These are phyloP conservation scores for Sabellastarte sp. DNA, from an alignment of 2,888 invertebrate species.

Conservation along the genomic window DNA sequence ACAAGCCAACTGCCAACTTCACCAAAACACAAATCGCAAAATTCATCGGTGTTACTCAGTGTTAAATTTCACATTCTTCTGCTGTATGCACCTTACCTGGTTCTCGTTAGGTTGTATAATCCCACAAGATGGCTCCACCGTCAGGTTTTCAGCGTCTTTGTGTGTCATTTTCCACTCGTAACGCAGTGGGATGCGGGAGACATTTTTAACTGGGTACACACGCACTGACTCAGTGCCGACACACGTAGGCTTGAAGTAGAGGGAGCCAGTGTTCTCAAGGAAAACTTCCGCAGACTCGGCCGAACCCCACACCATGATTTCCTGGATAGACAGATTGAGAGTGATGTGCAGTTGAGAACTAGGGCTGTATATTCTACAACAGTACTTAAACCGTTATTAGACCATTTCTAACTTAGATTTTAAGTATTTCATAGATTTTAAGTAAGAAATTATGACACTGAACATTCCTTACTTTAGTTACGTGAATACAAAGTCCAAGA, in stretches of 20 bases:
- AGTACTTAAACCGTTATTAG: no score
- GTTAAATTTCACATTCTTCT: no score
- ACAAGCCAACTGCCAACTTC: no score
- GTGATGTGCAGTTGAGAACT: no score
- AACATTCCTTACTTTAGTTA: no score
- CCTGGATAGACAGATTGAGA: constrained; percentile 24
- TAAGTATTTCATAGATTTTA: no score
- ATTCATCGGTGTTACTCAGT: no score
- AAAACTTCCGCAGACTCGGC: constrained; percentile 50
- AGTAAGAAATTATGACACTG: no score
- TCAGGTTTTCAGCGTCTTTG: constrained; percentile 41
- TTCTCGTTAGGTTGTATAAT: constrained; percentile 54
- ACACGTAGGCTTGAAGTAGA: constrained; percentile 58
- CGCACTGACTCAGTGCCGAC: constrained; percentile 45
- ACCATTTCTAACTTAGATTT: no score
- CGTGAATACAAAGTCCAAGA: no score
- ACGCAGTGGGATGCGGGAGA: constrained; percentile 50
- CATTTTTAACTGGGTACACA: constrained; percentile 51
- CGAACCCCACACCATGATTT: constrained; percentile 38
- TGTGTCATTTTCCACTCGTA: constrained; percentile 51
- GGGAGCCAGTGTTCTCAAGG: constrained; percentile 47
- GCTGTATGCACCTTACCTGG: constrained; percentile 47
- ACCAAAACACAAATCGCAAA: no score
- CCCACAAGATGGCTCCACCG: constrained; percentile 48
- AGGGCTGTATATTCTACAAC: no score